Conservation (phyloP, 2,113 vertebrate genomes). For the Pristiophorus japonicus region DNA sequence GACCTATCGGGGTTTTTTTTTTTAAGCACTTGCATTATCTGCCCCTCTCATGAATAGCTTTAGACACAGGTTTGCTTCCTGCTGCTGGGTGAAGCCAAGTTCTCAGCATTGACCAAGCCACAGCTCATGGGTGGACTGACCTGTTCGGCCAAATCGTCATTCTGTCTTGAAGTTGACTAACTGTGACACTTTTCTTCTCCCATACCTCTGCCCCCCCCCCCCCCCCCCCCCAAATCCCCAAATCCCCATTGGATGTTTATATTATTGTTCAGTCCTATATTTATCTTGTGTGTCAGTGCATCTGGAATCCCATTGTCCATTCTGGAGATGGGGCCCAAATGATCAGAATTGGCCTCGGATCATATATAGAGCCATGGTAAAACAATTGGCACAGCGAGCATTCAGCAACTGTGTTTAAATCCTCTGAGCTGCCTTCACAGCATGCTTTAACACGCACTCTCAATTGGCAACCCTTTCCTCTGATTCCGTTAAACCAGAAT, state of each 20-base stretch:
- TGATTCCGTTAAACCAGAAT: neutral
- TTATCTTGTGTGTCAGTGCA: no score
- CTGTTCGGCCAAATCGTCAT: neutral
- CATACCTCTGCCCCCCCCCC: neutral
- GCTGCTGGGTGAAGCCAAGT: neutral
- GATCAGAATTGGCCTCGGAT: neutral
- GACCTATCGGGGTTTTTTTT: neutral
- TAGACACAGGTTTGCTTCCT: neutral
- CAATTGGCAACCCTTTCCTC: neutral
- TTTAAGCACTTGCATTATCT: neutral
- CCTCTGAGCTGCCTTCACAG: neutral
- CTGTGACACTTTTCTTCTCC: neutral
- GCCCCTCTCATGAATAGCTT: neutral
- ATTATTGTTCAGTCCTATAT: neutral
- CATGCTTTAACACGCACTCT: neutral
- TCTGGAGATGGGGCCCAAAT: neutral
- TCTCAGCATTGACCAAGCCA: neutral
- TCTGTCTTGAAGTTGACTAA: neutral
- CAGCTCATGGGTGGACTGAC: neutral
- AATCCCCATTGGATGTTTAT: neutral
- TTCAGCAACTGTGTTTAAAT: neutral
- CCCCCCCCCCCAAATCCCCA: no score
- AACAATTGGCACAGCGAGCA: neutral
- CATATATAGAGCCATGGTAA: neutral
- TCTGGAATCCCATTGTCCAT: neutral